A percentile compares a stretch with the other conserved stretches of the same genome.
phyloP scores from a whole-genome alignment of 2,113 vertebrate genomes.

The Aspidoscelis tigris region DNA sequence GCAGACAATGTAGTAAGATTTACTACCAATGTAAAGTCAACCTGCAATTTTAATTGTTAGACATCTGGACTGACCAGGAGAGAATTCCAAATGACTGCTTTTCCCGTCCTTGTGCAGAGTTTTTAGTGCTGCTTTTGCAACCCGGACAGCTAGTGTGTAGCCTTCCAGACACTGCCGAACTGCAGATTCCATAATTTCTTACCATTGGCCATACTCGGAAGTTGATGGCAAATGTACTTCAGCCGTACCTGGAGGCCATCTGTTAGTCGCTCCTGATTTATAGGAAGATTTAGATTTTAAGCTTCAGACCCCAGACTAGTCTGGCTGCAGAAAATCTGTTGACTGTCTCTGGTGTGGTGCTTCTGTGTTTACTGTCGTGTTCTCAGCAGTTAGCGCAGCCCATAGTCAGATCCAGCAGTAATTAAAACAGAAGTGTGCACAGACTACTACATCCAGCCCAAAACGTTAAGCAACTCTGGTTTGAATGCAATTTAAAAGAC shows the following conservation, averaged over 20 bases:
- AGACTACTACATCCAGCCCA: neutral
- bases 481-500: conserved; percentile 12
- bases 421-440: neutral
- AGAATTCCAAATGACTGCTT: neutral
- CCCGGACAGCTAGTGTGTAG: too few relatives aligned
- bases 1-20: neutral
- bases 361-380: neutral
- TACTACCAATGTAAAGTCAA: neutral
- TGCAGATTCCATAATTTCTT: too few relatives aligned
- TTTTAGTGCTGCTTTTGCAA: neutral
- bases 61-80: neutral
- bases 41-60: neutral
- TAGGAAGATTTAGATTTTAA: neutral
- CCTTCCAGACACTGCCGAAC: too few relatives aligned
- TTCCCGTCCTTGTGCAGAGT: neutral
- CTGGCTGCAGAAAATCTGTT: neutral
- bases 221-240: too few relatives aligned
- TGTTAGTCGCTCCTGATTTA: too few relatives aligned
- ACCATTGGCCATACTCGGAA: too few relatives aligned
- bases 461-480: conserved; percentile 12
- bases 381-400: neutral
- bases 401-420: neutral
- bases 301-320: neutral
- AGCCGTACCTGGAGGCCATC: too few relatives aligned
- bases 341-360: neutral